Evolutionary conservation across 1,140 invertebrate species (phyloP), one percentile per base, ranked within the genome.

Genomic region (Manduca sexta): DNA sequence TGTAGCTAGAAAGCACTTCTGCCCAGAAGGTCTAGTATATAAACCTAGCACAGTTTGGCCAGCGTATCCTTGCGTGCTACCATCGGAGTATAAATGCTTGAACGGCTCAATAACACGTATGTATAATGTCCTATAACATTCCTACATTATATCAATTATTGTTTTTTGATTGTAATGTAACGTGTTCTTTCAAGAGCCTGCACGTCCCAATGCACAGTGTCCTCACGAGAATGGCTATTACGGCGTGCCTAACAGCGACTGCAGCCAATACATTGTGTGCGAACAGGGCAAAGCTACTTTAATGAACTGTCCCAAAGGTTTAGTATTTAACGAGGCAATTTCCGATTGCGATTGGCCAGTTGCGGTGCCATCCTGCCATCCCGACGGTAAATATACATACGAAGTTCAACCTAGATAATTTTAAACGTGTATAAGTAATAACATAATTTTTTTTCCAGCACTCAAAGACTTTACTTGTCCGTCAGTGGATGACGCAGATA

Each of bases 291-390:
- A 76, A 15, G 87, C 87, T 7, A 89, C 86, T 49, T 49, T 87
- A 1, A 89, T 71, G 60, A 86, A 90, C 15, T 95, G 93, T 69
- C 92, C 93, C 0, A 91, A 93, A 74, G 95, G 95, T 16, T 77
- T 96, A 14, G 93, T 93, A 5, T 96, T 94, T 73, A 93, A 93
- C 64, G 78, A 89, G n/a, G 87, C 90, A 45, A 89, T 74, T 2
- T 91, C 92, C 56, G 88, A 90, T 34, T 95, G 94, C 63, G 93
- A 95, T 55, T 96, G 94, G 94, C 93, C 93, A 0, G 93, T 94
- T 75, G 88, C 92, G 49, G 93, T 93, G 3, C 72, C 86, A 1
- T 87, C 89, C 30, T 94, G 93, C 62, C 90, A 93, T 64, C 89
- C 91, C 15, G 90, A 92, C 86, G 88, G 91, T 91, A 74, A 69